These are phyloP conservation scores for Scaptodrosophila latifasciaeformis DNA, from an alignment of 2,888 invertebrate species.

Conservation along the genomic window DNA sequence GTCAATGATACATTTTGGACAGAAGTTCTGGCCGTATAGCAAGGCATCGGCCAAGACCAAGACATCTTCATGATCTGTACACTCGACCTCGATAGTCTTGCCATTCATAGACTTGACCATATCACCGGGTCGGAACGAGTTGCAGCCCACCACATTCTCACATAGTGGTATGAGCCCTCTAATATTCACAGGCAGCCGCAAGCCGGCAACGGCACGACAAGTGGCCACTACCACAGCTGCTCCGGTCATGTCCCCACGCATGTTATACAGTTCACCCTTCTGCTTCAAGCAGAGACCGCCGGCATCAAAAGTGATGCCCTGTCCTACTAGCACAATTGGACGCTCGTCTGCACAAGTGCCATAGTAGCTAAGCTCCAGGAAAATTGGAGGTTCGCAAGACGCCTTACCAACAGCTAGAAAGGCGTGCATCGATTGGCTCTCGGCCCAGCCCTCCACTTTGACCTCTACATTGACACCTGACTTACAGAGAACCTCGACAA, in stretches of 20 bases:
- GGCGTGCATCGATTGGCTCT: conserved; percentile 85
- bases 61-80: conserved; percentile 87
- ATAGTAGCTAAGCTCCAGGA: conserved; percentile 85
- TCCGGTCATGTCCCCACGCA: conserved; percentile 91
- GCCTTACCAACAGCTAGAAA: conserved; percentile 86
- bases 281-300: conserved; percentile 84
- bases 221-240: conserved; percentile 86
- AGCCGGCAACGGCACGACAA: conserved; percentile 81
- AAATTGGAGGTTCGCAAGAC: conserved; percentile 85
- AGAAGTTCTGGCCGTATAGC: conserved; percentile 80
- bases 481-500: conserved; percentile 72
- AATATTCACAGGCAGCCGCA: conserved; percentile 84
- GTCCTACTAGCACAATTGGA: conserved; percentile 85
- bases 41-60: conserved; percentile 86
- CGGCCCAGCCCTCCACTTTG: conserved; percentile 80
- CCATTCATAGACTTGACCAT: conserved; percentile 85
- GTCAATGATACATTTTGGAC: conserved; percentile 84
- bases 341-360: conserved; percentile 79
- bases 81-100: conserved; percentile 80
- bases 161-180: conserved; percentile 84
- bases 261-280: conserved; percentile 68
- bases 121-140: conserved; percentile 87
- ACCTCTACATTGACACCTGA: conserved; percentile 71
- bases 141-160: conserved; percentile 87
- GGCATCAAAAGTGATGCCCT: conserved; percentile 82